A percentile compares a stretch with the other conserved stretches of the same genome.
Evolutionary conservation across 2,797 vertebrate genomes (phyloP).

Genomic region (Sarcophilus harrisii): DNA sequence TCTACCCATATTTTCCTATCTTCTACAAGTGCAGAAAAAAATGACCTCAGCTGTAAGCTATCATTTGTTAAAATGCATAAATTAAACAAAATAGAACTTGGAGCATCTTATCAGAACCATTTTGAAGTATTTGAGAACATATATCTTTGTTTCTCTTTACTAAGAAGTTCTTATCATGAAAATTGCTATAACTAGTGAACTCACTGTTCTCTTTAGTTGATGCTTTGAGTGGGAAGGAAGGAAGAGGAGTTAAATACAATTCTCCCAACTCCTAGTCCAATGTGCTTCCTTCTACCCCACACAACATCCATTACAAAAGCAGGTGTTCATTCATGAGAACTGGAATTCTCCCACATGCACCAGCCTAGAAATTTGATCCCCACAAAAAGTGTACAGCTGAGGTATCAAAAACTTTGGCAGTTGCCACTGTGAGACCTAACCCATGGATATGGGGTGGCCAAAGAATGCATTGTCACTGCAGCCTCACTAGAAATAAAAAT

Average conservation of each 20-base stretch:
- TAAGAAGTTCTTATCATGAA: background rate
- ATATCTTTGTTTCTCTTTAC: background rate
- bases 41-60: background rate
- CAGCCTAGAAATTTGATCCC: background rate
- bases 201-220: background rate
- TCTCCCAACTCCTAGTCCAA: background rate
- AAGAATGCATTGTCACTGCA: background rate
- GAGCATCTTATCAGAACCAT: background rate
- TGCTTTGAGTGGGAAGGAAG: background rate
- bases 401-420: background rate
- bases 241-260: background rate
- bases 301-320: background rate
- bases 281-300: background rate
- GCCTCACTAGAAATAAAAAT: background rate
- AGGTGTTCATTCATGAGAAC: background rate
- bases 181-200: background rate
- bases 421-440: background rate
- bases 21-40: background rate
- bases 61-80: background rate
- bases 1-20: background rate
- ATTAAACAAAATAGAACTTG: background rate
- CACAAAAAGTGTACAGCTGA: background rate
- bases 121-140: background rate
- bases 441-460: background rate
- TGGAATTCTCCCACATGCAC: background rate